Percentiles rank a stretch among this genome's conserved stretches.
phyloP scores from a whole-genome alignment of 2,113 vertebrate genomes.

The Macrotus californicus region DNA sequence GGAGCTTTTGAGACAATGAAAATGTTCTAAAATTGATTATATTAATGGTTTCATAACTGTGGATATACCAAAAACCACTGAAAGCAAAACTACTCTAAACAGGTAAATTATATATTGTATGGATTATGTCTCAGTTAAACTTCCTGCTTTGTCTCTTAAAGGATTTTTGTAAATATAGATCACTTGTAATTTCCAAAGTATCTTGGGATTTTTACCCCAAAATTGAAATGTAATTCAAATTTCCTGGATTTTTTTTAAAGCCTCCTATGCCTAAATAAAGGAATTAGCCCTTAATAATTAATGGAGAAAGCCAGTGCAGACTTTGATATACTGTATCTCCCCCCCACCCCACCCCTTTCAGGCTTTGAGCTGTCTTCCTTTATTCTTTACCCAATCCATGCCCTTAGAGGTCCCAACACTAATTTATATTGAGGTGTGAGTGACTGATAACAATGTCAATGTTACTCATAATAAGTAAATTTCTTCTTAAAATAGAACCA shows the following conservation, averaged over 20 bases:
- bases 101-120: not conserved
- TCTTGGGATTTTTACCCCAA: not conserved
- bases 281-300: not conserved
- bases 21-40: slow-evolving; percentile 12
- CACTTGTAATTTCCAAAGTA: not conserved
- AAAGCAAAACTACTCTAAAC: not conserved
- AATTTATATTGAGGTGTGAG: not conserved
- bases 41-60: not conserved
- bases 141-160: not conserved
- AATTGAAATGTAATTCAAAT: not conserved
- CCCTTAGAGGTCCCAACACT: not conserved
- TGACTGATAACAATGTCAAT: not conserved
- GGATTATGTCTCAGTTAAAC: not conserved
- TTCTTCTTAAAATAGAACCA: not conserved
- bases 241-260: not conserved
- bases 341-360: no score
- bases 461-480: not conserved
- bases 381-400: not conserved
- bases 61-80: not conserved
- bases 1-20: not conserved
- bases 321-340: no score
- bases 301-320: not conserved
- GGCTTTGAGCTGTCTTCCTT: not conserved
- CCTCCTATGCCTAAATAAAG: not conserved
- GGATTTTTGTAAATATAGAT: not conserved